Evolutionary conservation across 2,113 vertebrate species (phyloP), one percentile per base, ranked within the genome.

Genomic region (Clinocottus analis): DNA sequence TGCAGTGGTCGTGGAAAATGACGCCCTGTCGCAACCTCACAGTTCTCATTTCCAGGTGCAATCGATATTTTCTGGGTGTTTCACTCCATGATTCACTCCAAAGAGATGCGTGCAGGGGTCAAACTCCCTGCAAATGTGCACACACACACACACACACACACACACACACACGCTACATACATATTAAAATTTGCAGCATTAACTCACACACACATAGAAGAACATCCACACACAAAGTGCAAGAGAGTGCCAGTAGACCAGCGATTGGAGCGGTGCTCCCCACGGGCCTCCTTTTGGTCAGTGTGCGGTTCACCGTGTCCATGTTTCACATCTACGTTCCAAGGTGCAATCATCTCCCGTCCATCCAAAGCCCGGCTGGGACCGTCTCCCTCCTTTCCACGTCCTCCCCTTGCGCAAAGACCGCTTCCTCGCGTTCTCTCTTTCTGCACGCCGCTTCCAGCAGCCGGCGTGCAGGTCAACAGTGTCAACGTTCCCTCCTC

Each of bases 151-250:
- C 69, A 53, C 39, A 25, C 75, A 68, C 65, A 73, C 61, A 45
- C 75, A 71, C 64, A 59, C 58, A 31, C 27, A 62, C 81, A 61
- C 65, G 80, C 63, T 25, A 75, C 11, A 14, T 29, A 58, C 61
- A 87, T 35, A 76, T 49, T 47, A 33, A 49, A 72, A 87, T 67
- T 0, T 47, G 62, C 55, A 65, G 64, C 68, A 56, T 62, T 56
- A 59, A 71, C 73, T 60, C 69, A 53, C 39, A 25, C 75, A 68
- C 65, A 73, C 61, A 75, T 64, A 72, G 35, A 82, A 72, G 51
- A 77, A 83, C 81, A 85, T 77, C 72, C 86, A 87, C 75, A 90
- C 79, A 85, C 78, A 92, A 92, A 94, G 93, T 94, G 92, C 93
- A 90, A 91, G 79, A 87, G 84, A 85, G 89, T 86, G 91, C 91